These are phyloP conservation scores for Manis crassicaudata DNA, from an alignment of 2,797 vertebrate species.

Conservation along the genomic window DNA sequence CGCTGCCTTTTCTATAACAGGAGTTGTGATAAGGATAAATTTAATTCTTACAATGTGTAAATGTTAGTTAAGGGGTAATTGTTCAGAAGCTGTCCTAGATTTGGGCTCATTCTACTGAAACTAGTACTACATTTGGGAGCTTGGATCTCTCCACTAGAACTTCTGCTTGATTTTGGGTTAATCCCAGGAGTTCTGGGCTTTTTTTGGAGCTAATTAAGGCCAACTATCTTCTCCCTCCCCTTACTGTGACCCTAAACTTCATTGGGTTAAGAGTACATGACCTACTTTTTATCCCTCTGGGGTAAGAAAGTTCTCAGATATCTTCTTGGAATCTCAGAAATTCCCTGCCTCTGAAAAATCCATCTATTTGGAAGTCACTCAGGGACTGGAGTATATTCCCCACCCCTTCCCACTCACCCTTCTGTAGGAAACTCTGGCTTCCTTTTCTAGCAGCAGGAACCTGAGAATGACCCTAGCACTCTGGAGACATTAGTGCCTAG, in stretches of 20 bases:
- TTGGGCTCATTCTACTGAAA: slow-evolving; percentile 51
- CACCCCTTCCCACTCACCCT: neutral
- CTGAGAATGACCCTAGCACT: neutral
- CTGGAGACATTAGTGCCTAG: neutral
- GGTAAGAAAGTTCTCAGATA: slow-evolving; percentile 43
- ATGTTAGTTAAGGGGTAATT: slow-evolving; percentile 46
- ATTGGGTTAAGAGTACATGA: slow-evolving; percentile 57
- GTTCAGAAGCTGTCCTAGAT: slow-evolving; percentile 49
- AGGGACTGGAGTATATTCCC: neutral
- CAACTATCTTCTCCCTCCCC: slow-evolving; percentile 10
- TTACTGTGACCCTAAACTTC: slow-evolving; percentile 31
- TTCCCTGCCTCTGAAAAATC: slow-evolving; percentile 21
- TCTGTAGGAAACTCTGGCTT: neutral
- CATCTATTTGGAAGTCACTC: neutral
- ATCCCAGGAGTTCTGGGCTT: slow-evolving; percentile 57
- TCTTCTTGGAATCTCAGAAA: slow-evolving; percentile 49
- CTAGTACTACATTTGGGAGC: slow-evolving; percentile 28
- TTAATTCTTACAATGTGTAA: slow-evolving; percentile 35
- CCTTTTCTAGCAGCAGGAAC: neutral
- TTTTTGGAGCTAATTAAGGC: slow-evolving; percentile 55
- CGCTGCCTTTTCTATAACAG: neutral
- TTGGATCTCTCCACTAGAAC: slow-evolving; percentile 39
- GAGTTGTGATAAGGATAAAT: slow-evolving; percentile 23
- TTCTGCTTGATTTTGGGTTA: slow-evolving; percentile 46
- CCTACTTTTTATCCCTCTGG: slow-evolving; percentile 53